These are phyloP conservation scores for Monoplex corrugatus DNA, from an alignment of 2,888 invertebrate species.

Conservation along the genomic window DNA sequence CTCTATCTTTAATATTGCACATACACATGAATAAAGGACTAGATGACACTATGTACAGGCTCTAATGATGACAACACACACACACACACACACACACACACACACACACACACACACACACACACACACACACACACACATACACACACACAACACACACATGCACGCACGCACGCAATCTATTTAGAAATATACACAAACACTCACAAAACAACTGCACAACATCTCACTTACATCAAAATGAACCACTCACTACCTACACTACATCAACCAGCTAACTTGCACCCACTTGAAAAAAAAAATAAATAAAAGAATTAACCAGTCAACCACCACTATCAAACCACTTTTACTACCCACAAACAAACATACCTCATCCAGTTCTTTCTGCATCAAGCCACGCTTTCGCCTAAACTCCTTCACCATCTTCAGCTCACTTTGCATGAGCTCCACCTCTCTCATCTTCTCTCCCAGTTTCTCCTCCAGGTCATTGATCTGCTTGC, in stretches of 20 bases:
- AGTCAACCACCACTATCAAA: background rate
- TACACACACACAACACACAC: background rate
- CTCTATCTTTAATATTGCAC: no score
- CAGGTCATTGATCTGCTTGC: conserved; percentile 77
- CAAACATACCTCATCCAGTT: conserved; percentile 79
- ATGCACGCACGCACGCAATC: background rate
- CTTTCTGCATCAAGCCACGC: conserved; percentile 80
- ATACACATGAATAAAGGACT: no score
- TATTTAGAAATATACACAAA: background rate
- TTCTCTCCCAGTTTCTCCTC: conserved; percentile 78
- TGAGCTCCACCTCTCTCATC: conserved; percentile 77
- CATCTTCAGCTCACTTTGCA: conserved; percentile 80
- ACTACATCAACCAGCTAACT: background rate
- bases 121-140: background rate
- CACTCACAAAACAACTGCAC: background rate
- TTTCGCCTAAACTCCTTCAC: conserved; percentile 81
- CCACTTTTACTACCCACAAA: no score
- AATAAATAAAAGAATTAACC: no score
- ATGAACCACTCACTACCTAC: background rate
- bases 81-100: background rate
- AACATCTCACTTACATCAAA: no score
- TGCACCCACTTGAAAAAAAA: background rate
- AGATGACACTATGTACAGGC: no score
- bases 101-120: background rate
- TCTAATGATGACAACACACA: background rate